Evolutionary conservation across 37 sponge, comb jelly and placozoan species (phyloP), one percentile per base, ranked within the genome.

Genomic region (Spongilla lacustris): DNA sequence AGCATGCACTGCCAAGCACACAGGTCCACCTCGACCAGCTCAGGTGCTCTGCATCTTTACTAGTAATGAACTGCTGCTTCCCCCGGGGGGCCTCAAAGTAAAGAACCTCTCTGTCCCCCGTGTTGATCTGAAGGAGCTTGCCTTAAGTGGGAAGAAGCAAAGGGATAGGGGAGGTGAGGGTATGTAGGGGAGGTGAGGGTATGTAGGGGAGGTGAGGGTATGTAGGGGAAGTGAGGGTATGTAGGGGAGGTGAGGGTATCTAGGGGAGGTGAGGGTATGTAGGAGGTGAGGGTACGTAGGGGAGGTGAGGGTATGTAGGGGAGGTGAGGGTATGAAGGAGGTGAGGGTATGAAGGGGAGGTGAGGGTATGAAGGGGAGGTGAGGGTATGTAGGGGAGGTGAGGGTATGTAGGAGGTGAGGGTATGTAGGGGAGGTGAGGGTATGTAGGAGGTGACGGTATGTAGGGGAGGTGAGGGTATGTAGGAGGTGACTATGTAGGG

Each of bases 21-120:
- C 97, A 90, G 17, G 94, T 98, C 93, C 94, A 87, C n/a, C 92
- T 80, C 68, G 79, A 74, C 99, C 99, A 98, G 11, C 86, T 76
- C 58, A 95, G 86, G 46, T 86, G 68, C 29, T 79, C 78, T 5
- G 86, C 90, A 41, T 89, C 92, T 9, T 90, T 91, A 2, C 31
- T 73, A 66, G 74, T 81, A 34, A 98, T 89, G 10, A 91, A 77
- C 76, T 94, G 94, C 68, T 97, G 95, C 50, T 96, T 92, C 23
- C 97, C 99, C 12, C 94, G 84, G 4, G 99, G 99, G 2, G 97
- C 97, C 81, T 96, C 97, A 41, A 78, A 98, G 69, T 92, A 98
- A 35, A 98, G 90, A 25, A 91, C 92, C 68, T 98, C 99, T 11
- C 92, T 74, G 58, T 97, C 99, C n/a, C 97, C 97, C 41, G 97